A percentile compares a stretch with the other conserved stretches of the same genome.
Conservation (phyloP, 1,140 invertebrate species). For the Drosophila tani region DNA sequence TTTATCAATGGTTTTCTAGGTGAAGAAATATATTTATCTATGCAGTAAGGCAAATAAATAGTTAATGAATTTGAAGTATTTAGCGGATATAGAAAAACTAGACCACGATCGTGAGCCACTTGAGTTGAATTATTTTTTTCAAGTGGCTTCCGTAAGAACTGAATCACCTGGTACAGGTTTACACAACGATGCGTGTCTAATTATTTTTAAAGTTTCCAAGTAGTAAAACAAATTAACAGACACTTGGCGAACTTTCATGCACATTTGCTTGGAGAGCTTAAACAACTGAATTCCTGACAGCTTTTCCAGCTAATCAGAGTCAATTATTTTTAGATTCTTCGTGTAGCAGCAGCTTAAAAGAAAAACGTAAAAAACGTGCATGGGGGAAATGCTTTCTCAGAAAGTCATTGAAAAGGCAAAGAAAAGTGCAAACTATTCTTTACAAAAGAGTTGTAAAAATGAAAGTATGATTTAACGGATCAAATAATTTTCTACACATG, state of each 20-base stretch:
- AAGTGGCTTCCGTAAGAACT: conserved; percentile 1
- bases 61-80: neutral
- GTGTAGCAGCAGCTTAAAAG: conserved; percentile 5
- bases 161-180: conserved; percentile 9
- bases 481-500: neutral
- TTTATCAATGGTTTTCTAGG: neutral
- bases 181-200: conserved; percentile 4
- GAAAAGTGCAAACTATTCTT: neutral
- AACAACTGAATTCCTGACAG: neutral
- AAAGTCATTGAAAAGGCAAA: neutral
- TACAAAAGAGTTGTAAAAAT: neutral
- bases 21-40: neutral
- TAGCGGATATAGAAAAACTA: neutral
- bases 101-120: neutral
- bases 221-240: conserved; percentile 11
- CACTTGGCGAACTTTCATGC: conserved; percentile 3
- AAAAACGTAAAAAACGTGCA: neutral
- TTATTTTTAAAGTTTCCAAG: conserved; percentile 21
- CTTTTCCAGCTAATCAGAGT: conserved; percentile 13
- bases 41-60: neutral
- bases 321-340: conserved; percentile 20
- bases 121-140: conserved; percentile 7
- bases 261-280: neutral
- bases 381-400: neutral
- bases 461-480: neutral